Evolutionary conservation across 2,888 invertebrate genomes (phyloP).

Genomic region (Sinohyriopsis cumingii): DNA sequence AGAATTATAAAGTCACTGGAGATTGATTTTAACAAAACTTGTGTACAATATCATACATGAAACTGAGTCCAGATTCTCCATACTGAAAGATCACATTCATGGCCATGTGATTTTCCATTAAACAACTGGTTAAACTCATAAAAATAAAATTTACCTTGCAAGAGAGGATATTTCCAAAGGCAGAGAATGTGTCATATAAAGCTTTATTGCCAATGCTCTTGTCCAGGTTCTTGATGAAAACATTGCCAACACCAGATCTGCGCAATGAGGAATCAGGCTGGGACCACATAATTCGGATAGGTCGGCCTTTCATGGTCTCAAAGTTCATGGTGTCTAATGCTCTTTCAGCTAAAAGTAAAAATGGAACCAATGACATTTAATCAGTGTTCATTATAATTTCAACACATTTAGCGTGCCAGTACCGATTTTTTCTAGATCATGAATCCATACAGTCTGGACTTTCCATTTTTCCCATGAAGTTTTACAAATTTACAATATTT

Average conservation of each 20-base stretch:
- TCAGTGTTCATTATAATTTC: background rate
- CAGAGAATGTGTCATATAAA: slow-evolving; percentile 98
- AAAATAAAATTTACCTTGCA: slow-evolving; percentile 82
- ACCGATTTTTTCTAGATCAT: too few relatives aligned
- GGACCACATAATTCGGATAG: slow-evolving; percentile 99
- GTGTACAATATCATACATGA: too few relatives aligned
- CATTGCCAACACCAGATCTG: slow-evolving; percentile 98
- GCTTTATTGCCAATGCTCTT: slow-evolving; percentile 99
- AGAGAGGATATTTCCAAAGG: slow-evolving; percentile 98
- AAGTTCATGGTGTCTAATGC: slow-evolving; percentile 99
- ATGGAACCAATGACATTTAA: background rate
- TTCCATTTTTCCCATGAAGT: too few relatives aligned
- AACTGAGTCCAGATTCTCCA: too few relatives aligned
- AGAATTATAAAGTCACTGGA: too few relatives aligned
- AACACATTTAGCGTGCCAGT: too few relatives aligned
- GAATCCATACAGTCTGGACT: too few relatives aligned
- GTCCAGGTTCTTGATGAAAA: slow-evolving; percentile 98
- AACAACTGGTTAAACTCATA: too few relatives aligned
- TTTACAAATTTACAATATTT: too few relatives aligned
- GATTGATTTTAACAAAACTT: too few relatives aligned
- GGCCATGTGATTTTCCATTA: too few relatives aligned
- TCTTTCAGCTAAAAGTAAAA: slow-evolving; percentile 85
- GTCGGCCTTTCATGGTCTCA: slow-evolving; percentile 95
- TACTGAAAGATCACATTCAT: too few relatives aligned
- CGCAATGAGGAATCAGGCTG: slow-evolving; percentile 98